These are phyloP conservation scores for Eubasilissa splendida DNA, from an alignment of 2,888 invertebrate species.

Conservation along the genomic window DNA sequence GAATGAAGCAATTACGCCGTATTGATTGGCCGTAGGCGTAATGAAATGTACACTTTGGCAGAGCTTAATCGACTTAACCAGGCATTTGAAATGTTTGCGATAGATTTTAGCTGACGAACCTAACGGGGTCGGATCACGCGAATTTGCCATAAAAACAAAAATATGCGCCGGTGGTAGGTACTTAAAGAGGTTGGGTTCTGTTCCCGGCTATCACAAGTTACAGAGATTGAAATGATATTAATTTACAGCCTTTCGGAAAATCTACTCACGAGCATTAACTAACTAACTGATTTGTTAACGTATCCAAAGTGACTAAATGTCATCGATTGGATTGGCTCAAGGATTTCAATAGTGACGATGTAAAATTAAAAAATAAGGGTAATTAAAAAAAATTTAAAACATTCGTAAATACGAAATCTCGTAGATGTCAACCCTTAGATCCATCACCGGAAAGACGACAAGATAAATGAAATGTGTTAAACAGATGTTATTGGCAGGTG, in stretches of 20 bases:
- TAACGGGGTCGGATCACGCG: conserved; percentile 42
- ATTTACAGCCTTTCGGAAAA: not conserved
- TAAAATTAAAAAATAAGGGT: no score
- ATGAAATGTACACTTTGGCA: not conserved
- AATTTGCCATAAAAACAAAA: conserved; percentile 38
- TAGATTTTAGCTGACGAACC: not conserved
- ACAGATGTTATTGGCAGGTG: no score
- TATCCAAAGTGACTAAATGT: no score
- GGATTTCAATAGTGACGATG: no score
- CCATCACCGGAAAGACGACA: no score
- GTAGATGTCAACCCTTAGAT: no score
- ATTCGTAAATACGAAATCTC: no score
- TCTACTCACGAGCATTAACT: not conserved
- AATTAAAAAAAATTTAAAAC: no score
- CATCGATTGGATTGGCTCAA: no score
- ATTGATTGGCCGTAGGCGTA: not conserved
- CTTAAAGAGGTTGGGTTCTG: not conserved
- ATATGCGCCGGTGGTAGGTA: not conserved
- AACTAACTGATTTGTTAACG: not conserved
- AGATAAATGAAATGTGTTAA: no score
- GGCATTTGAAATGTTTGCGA: not conserved
- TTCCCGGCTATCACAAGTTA: not conserved
- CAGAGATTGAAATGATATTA: not conserved
- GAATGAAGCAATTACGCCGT: not conserved
- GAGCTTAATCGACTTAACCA: not conserved